Base-by-base conservation (phyloP, 2,888 invertebrate species). In the Mantis religiosa region DNA sequence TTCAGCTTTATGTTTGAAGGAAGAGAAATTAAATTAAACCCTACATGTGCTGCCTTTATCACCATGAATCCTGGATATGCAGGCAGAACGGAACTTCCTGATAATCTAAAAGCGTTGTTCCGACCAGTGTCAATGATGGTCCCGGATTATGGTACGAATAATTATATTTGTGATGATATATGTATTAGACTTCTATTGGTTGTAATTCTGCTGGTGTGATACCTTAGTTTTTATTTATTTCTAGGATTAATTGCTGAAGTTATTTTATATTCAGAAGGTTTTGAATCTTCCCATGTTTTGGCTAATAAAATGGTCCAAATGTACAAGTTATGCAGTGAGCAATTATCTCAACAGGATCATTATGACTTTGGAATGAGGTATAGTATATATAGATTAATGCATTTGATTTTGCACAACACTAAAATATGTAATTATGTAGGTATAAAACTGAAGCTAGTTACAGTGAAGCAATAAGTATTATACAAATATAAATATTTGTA, bases 41-140 rank as follows among this genome's bases (percentile, higher is more conserved):
- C 95, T 90, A 96, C 96, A 1, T 98, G 98, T 92, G 97, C 97
- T 0, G 96, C 97, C 0, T 98, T 98, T 92, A 97, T 98, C 91
- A 98, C 98, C 0, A 98, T 98, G 98, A 98, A 98, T 93, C 98
- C 98, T 0, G 98, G 98, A 1, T 98, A 98, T 92, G 98, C 98
- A 1, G 98, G 98, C 0, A 94, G 98, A 89, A 98, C 98, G 0
- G 98, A 98, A 92, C 93, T 98, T 83, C 98, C 98, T 0, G 98
- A 98, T 92, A 98, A 98, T 93, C 93, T 98, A 90, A 98, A 98
- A 92, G 97, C 98, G 0, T 92, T 98, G 25, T 98, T 98, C 92
- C 95, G 98, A 89, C 98, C 98, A 0, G 96, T 98, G 91, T 95
- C 97, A 2, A 98, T 98, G 98, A 98, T 98, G 98, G 97, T 98